Conservation (phyloP, 2,797 vertebrate species). For the Poecile montanus region DNA sequence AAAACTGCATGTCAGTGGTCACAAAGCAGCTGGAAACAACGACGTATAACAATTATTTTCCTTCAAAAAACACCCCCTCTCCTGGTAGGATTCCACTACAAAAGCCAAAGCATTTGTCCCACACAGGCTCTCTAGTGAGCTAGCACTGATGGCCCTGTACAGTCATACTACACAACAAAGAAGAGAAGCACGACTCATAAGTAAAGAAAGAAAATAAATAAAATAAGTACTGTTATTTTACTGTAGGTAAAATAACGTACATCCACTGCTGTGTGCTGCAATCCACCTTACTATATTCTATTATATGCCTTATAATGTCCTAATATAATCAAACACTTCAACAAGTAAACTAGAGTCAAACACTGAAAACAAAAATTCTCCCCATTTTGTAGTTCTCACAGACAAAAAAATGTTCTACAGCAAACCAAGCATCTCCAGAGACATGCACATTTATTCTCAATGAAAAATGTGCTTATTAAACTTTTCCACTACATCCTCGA, state of each 20-base stretch:
- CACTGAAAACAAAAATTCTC: neutral
- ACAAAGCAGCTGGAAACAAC: neutral
- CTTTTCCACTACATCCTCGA: neutral
- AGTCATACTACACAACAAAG: fast-evolving
- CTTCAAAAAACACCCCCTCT: neutral
- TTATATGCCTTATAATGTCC: neutral
- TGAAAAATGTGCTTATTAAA: neutral
- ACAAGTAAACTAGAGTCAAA: neutral
- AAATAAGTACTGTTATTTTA: too few relatives aligned
- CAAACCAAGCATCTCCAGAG: neutral
- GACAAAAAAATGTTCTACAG: neutral
- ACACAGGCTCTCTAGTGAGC: neutral
- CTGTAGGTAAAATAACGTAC: neutral
- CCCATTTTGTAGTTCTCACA: neutral
- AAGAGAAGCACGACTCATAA: neutral
- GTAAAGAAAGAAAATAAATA: neutral
- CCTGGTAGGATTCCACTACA: neutral
- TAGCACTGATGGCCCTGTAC: neutral
- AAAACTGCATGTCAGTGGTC: neutral
- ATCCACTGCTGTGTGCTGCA: neutral
- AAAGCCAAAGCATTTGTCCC: neutral
- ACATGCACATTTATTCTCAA: neutral
- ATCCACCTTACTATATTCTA: neutral
- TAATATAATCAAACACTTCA: neutral
- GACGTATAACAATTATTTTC: neutral